Base-by-base conservation (phyloP, 2,888 invertebrate species). In the Callyntrura sp. region DNA sequence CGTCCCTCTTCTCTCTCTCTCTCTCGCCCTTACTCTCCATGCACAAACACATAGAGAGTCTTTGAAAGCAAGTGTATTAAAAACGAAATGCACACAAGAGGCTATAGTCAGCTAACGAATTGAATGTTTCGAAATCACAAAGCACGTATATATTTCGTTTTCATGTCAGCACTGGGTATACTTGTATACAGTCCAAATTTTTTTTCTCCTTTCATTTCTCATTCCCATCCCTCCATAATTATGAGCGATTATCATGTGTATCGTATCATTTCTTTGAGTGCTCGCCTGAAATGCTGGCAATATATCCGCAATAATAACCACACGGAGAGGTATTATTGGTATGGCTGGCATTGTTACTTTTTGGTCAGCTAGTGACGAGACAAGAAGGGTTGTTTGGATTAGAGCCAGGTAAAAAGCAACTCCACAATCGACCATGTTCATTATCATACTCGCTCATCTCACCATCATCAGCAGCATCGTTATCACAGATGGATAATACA, bases 391-490 rank as follows among this genome's bases (percentile, higher is more conserved):
- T 70, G 25, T 20, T 51, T 60, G 81, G 81, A 12, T 60, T 60
- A 20, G 0, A 23, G 23, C 35, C 81, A 81, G 81, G 62, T 62
- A 45, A 81, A 79, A 62, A 81, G 43, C 45, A 28, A 79, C 35
- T 79, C 79, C 35, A 23, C 45, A 51, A 51, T 9, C 5, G 65
- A 6, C 6, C 85, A 17, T 85, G 78, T 65, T 48, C 76, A 85
- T 78, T 70, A 81, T 82, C 81, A 82, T 81, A 57, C 70, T 17
- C 60, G 88, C 70, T 82, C 73, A 88, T 88, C 88, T 55, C 57
- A 78, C 55, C 65, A 55, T 20, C 23, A 4, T 55, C 57, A 79
- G 51, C 65, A 55, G 14, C 23, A 3, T 70, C 48, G 70, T 55
- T 35, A 73, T 73, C 73, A 8, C 35, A 73, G 70, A 55, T 84